A percentile compares a stretch with the other conserved stretches of the same genome.
These are phyloP conservation scores for Diploptera punctata DNA, from an alignment of 2,888 invertebrate species.

Conservation along the genomic window DNA sequence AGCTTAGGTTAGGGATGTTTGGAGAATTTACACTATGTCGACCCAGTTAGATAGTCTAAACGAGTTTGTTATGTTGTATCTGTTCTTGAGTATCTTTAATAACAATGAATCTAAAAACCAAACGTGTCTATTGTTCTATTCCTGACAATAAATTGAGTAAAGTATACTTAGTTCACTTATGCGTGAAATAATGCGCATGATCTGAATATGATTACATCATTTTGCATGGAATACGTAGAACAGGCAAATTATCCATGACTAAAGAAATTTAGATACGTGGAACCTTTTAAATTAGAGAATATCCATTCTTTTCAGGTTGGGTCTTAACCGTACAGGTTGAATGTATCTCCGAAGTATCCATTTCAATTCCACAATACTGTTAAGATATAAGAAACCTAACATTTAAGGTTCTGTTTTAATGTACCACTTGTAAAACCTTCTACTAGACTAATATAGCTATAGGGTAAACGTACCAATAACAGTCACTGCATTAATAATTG, in stretches of 20 bases:
- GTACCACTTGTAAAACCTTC: no score
- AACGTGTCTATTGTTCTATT: no score
- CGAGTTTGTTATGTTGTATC: no score
- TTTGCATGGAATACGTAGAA: not conserved
- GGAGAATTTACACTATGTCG: no score
- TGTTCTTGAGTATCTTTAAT: no score
- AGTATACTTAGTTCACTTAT: conserved; percentile 2
- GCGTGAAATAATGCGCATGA: not conserved
- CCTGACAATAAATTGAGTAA: not conserved
- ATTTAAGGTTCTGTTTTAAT: not conserved
- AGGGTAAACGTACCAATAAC: no score
- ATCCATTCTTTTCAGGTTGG: not conserved
- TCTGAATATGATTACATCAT: not conserved
- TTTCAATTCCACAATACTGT: not conserved
- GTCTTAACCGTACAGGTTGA: not conserved
- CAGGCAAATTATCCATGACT: conserved; percentile 8
- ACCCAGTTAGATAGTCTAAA: no score
- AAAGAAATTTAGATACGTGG: conserved; percentile 12
- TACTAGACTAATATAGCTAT: no score
- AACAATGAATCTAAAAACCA: no score
- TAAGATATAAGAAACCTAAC: not conserved
- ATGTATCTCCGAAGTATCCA: not conserved
- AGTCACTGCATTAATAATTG: no score
- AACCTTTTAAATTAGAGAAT: not conserved
- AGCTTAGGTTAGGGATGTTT: no score